phyloP scores from a whole-genome alignment of 1,140 invertebrate genomes.

The Sinella curviseta region DNA sequence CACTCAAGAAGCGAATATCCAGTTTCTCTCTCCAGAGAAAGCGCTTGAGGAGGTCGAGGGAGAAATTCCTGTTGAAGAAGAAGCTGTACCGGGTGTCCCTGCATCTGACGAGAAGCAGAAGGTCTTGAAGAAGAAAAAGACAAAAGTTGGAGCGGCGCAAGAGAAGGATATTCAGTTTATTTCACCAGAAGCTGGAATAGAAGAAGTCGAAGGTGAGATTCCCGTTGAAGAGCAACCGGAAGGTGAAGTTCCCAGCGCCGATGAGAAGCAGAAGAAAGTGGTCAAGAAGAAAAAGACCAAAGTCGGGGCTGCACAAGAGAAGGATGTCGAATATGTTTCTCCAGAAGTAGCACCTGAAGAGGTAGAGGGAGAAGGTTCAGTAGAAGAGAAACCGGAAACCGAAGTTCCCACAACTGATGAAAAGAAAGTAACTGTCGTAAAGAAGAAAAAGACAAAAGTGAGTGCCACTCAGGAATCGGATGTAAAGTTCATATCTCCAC shows the following conservation, averaged over 20 bases:
- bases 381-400: neutral
- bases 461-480: constrained; percentile 55
- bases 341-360: neutral
- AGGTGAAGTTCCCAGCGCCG: constrained; percentile 45
- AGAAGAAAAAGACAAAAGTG: constrained; percentile 54
- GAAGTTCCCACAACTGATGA: neutral
- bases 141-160: constrained; percentile 57
- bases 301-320: constrained; percentile 12
- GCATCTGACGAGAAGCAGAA: constrained; percentile 27
- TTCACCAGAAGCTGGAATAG: constrained; percentile 50
- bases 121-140: constrained; percentile 52
- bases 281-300: neutral
- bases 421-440: constrained; percentile 21
- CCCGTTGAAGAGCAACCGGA: constrained; percentile 38
- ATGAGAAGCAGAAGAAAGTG: neutral
- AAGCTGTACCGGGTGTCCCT: neutral
- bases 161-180: constrained; percentile 53
- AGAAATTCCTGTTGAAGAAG: neutral
- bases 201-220: constrained; percentile 52
- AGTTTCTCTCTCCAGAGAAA: neutral
- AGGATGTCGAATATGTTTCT: neutral
- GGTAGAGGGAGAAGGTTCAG: neutral
- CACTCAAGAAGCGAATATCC: neutral
- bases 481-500: constrained; percentile 53
- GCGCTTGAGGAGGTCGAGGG: neutral